phyloP scores from a whole-genome alignment of 2,888 invertebrate species.

The Arrhopalites spinosus region DNA sequence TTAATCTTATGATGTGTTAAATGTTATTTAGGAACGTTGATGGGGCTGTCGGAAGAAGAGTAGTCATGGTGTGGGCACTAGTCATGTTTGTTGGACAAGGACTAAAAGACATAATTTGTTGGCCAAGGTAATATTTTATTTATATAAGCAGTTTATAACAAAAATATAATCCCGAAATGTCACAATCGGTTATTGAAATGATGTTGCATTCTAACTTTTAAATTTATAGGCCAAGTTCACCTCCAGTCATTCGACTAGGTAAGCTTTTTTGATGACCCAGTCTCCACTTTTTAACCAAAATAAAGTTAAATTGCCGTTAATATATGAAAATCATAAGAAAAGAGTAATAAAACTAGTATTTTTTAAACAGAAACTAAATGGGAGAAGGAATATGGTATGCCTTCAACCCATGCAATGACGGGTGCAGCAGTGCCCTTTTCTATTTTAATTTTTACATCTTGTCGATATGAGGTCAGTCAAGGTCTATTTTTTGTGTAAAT shows the following conservation, averaged over 20 bases:
- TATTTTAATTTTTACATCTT: constrained; percentile 76
- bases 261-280: too few relatives aligned
- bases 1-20: too few relatives aligned
- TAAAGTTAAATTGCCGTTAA: too few relatives aligned
- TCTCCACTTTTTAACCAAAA: too few relatives aligned
- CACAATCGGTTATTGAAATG: too few relatives aligned
- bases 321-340: too few relatives aligned
- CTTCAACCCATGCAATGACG: constrained; percentile 92
- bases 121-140: too few relatives aligned
- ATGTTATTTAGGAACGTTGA: constrained; percentile 60
- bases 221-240: too few relatives aligned
- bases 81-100: constrained; percentile 87
- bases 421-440: constrained; percentile 86
- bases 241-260: constrained; percentile 79
- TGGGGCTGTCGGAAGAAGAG: constrained; percentile 79
- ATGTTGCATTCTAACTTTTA: too few relatives aligned
- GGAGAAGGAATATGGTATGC: constrained; percentile 92
- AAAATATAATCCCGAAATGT: too few relatives aligned
- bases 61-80: constrained; percentile 80
- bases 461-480: constrained; percentile 70
- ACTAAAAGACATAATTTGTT: constrained; percentile 82
- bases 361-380: constrained; percentile 90
- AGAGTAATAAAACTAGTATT: too few relatives aligned
- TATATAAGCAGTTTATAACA: too few relatives aligned
- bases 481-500: constrained; percentile 58